Evolutionary conservation across 1,140 invertebrate species (phyloP).

Genomic region (Radopholus similis): DNA sequence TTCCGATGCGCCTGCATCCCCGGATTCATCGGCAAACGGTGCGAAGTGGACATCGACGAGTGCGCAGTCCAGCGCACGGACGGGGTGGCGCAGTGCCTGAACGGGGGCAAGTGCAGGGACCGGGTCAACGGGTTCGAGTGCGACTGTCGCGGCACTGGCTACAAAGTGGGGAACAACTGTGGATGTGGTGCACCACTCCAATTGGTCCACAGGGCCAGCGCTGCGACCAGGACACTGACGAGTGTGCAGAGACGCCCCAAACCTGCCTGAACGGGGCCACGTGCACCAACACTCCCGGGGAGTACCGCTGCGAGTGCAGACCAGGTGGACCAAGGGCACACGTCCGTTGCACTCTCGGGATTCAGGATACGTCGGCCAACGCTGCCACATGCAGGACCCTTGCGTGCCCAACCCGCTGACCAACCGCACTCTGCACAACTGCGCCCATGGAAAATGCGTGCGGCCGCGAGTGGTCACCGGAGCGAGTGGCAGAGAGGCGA

Average conservation of each 20-base stretch:
- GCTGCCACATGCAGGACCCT: conserved; percentile 48
- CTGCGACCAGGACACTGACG: conserved; percentile 51
- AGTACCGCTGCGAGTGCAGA: conserved; percentile 42
- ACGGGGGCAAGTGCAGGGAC: conserved; percentile 50
- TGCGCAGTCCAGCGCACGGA: conserved; percentile 25
- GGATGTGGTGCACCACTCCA: too few species aligned
- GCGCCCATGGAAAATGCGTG: conserved; percentile 52
- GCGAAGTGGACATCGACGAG: conserved; percentile 57
- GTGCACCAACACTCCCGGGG: conserved; percentile 48
- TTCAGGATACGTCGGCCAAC: conserved; percentile 46
- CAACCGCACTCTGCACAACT: conserved; percentile 53
- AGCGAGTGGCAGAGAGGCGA: conserved; percentile 24
- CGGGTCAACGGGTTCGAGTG: conserved; percentile 56
- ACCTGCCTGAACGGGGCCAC: conserved; percentile 10
- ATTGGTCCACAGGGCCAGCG: conserved; percentile 40
- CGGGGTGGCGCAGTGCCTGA: conserved; percentile 24
- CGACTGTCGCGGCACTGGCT: conserved; percentile 50
- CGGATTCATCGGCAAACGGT: conserved; percentile 48
- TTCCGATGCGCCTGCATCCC: conserved; percentile 47
- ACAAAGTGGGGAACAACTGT: neutral
- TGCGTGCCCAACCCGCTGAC: conserved; percentile 33
- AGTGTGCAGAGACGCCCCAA: conserved; percentile 31
- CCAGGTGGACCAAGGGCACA: conserved; percentile 2
- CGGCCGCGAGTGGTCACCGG: conserved; percentile 34
- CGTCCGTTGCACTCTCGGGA: neutral